Evolutionary conservation across 2,113 vertebrate species (phyloP).

Genomic region (Trinectes maculatus): DNA sequence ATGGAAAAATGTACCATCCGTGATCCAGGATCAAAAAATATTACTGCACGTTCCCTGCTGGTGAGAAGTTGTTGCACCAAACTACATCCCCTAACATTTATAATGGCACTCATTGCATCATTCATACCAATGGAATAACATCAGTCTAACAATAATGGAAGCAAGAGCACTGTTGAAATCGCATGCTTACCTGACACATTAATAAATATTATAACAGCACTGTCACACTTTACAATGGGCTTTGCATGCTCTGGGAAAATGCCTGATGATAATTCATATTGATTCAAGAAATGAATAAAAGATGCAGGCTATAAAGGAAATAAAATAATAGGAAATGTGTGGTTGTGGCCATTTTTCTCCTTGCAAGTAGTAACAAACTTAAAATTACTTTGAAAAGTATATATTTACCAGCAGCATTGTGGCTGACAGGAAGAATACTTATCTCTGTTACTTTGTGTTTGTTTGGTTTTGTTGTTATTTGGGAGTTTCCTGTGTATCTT

Average conservation of each 20-base stretch:
- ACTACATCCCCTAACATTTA: slow-evolving; percentile 50
- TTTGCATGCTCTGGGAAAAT: not conserved
- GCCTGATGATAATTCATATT: slow-evolving; percentile 9
- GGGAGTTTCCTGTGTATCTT: too few relatives aligned
- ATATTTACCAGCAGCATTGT: not conserved
- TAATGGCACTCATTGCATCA: slow-evolving; percentile 37
- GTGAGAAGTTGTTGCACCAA: slow-evolving; percentile 55
- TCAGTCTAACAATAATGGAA: slow-evolving; percentile 42
- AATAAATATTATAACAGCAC: slow-evolving; percentile 39
- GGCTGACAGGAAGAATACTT: not conserved
- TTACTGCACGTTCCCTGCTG: slow-evolving; percentile 44
- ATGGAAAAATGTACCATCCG: slow-evolving; percentile 60
- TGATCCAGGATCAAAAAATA: slow-evolving; percentile 63
- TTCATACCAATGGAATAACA: slow-evolving; percentile 46
- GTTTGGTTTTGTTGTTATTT: too few relatives aligned
- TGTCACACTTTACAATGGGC: slow-evolving; percentile 11
- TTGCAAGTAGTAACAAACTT: not conserved
- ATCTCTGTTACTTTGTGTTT: not conserved
- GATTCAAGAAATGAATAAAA: slow-evolving; percentile 27
- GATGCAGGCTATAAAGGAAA: slow-evolving; percentile 15
- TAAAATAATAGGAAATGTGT: not conserved
- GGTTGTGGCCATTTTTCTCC: not conserved
- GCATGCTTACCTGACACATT: slow-evolving; percentile 9
- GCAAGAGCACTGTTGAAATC: slow-evolving; percentile 23
- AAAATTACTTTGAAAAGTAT: not conserved